phyloP scores from a whole-genome alignment of 2,113 vertebrate genomes.

The Emydocephalus ijimae region DNA sequence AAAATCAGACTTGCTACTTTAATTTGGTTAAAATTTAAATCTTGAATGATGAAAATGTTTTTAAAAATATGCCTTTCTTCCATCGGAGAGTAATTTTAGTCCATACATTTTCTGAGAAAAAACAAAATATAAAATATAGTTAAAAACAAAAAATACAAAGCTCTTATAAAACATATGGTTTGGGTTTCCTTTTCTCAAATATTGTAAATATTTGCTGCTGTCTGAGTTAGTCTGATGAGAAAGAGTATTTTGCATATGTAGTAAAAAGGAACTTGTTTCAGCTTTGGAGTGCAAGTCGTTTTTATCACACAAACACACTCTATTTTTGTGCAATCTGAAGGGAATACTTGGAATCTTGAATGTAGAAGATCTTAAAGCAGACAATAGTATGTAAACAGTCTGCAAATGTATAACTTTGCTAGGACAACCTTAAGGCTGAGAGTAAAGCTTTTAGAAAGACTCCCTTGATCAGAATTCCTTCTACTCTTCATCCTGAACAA shows the following conservation, averaged over 20 bases:
- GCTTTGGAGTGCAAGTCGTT: conserved; percentile 56
- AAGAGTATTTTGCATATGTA: conserved; percentile 50
- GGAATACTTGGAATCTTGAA: conserved; percentile 50
- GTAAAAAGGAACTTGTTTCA: conserved; percentile 58
- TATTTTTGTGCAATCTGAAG: conserved; percentile 54
- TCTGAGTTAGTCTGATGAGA: conserved; percentile 17
- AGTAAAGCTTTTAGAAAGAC: conserved; percentile 69
- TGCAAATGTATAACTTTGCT: conserved; percentile 62
- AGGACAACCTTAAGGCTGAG: conserved; percentile 66
- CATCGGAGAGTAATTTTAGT: neutral
- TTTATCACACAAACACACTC: conserved; percentile 56
- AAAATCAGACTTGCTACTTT: neutral
- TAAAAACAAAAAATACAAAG: neutral
- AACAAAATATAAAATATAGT: neutral
- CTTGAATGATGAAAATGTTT: neutral
- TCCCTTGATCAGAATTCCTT: conserved; percentile 70
- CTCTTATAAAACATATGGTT: neutral
- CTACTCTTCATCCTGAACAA: conserved; percentile 72
- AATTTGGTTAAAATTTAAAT: neutral
- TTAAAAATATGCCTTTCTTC: neutral
- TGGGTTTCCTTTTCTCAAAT: conserved; percentile 33
- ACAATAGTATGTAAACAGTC: conserved; percentile 70
- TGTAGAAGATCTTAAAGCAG: conserved; percentile 66
- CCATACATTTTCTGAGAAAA: neutral
- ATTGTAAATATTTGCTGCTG: conserved; percentile 49